A percentile compares a stretch with the other conserved stretches of the same genome.
These are phyloP conservation scores for Apamea epomidion DNA, from an alignment of 2,888 invertebrate genomes.

Conservation along the genomic window DNA sequence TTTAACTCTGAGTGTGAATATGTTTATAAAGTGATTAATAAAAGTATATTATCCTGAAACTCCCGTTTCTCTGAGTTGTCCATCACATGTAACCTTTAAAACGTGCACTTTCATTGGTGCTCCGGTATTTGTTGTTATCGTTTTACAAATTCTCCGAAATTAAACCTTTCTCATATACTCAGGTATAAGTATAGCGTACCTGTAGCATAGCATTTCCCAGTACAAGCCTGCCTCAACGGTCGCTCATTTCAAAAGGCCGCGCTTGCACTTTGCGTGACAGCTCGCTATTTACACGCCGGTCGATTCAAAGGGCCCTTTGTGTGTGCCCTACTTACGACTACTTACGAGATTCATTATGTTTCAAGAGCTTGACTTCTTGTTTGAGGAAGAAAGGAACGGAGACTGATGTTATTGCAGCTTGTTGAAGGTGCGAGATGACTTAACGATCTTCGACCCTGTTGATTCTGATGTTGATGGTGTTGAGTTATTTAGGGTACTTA, in stretches of 20 bases:
- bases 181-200: neutral
- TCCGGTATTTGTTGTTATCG: neutral
- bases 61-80: no score
- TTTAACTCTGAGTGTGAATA: no score
- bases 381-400: neutral
- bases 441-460: neutral
- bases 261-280: conserved; percentile 58
- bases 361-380: conserved; percentile 29
- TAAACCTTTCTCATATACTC: neutral
- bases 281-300: conserved; percentile 39
- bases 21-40: no score
- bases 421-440: neutral
- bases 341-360: conserved; percentile 32
- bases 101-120: neutral
- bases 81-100: neutral
- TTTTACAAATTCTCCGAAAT: neutral
- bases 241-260: conserved; percentile 27
- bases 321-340: conserved; percentile 42
- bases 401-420: neutral
- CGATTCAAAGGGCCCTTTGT: conserved; percentile 48
- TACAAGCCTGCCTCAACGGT: neutral
- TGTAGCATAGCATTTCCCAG: conserved; percentile 15
- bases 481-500: neutral
- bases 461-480: neutral
- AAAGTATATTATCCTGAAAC: no score